Percentiles rank a stretch among this genome's conserved stretches.
These are phyloP conservation scores for Steromphala cineraria DNA, from an alignment of 2,888 invertebrate genomes.

Conservation along the genomic window DNA sequence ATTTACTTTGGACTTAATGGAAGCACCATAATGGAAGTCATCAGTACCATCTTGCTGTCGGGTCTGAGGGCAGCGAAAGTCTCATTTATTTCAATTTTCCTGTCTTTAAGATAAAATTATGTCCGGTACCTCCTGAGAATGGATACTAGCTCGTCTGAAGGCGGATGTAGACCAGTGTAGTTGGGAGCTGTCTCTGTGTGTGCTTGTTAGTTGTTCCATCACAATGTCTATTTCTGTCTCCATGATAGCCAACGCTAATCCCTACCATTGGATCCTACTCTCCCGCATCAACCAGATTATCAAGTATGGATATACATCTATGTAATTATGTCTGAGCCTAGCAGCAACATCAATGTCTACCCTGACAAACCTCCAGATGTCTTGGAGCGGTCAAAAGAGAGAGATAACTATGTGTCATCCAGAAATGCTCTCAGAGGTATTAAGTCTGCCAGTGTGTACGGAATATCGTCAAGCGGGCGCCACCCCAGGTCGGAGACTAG, in stretches of 20 bases:
- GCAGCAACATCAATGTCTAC: background rate
- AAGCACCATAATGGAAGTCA: background rate
- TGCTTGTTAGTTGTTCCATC: background rate
- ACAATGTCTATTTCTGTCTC: background rate
- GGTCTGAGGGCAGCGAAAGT: background rate
- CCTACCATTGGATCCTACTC: background rate
- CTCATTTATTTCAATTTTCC: conserved; percentile 7
- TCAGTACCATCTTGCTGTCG: background rate
- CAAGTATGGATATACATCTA: background rate
- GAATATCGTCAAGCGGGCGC: background rate
- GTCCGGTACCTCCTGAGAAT: background rate
- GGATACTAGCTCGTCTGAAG: background rate
- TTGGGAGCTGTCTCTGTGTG: background rate
- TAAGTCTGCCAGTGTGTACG: background rate
- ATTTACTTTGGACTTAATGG: background rate
- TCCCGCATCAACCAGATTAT: background rate
- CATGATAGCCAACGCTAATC: background rate
- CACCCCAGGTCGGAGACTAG: background rate
- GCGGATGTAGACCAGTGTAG: background rate
- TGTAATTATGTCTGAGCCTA: background rate
- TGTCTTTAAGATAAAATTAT: background rate
- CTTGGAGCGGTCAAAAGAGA: background rate
- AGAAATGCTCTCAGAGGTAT: background rate
- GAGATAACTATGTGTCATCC: background rate
- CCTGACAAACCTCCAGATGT: background rate